These are phyloP conservation scores for Corbicula japonica DNA, from an alignment of 2,888 invertebrate species.

Conservation along the genomic window DNA sequence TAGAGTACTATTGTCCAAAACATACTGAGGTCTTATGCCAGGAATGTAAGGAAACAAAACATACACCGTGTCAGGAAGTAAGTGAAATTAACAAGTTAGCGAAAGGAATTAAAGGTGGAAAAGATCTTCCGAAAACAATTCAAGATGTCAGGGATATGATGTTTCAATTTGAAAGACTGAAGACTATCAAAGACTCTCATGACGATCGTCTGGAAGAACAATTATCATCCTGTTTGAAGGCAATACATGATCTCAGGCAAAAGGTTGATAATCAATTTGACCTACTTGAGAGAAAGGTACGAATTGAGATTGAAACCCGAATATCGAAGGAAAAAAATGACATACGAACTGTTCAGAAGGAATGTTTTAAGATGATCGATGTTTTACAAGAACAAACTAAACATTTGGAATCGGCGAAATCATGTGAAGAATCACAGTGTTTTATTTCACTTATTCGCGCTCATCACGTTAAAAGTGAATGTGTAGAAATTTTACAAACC, in stretches of 20 bases:
- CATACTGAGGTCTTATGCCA: conserved; percentile 43
- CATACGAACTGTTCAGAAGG: conserved; percentile 6
- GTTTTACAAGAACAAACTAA: conserved; percentile 27
- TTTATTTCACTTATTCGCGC: conserved; percentile 45
- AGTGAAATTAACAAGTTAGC: conserved; percentile 21
- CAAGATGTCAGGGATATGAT: conserved; percentile 41
- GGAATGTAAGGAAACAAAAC: conserved; percentile 41
- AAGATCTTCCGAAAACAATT: conserved; percentile 31
- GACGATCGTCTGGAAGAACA: conserved; percentile 38
- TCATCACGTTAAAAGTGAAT: conserved; percentile 37
- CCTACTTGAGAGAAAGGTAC: conserved; percentile 36
- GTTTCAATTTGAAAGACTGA: conserved; percentile 45
- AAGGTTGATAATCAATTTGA: conserved; percentile 37
- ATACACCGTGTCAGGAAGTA: conserved; percentile 36
- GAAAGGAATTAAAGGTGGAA: conserved; percentile 38
- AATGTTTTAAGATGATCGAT: conserved; percentile 30
- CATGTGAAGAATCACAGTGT: conserved; percentile 40
- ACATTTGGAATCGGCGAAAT: conserved; percentile 29
- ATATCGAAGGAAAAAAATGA: conserved; percentile 44
- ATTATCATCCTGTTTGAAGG: conserved; percentile 32
- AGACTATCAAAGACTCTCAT: conserved; percentile 23
- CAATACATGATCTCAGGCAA: conserved; percentile 34
- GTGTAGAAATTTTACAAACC: conserved; percentile 20
- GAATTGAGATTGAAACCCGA: conserved; percentile 19
- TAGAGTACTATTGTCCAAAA: conserved; percentile 46